Evolutionary conservation across 2,888 invertebrate species (phyloP), one percentile per base, ranked within the genome.

Genomic region (Lithophane socia): DNA sequence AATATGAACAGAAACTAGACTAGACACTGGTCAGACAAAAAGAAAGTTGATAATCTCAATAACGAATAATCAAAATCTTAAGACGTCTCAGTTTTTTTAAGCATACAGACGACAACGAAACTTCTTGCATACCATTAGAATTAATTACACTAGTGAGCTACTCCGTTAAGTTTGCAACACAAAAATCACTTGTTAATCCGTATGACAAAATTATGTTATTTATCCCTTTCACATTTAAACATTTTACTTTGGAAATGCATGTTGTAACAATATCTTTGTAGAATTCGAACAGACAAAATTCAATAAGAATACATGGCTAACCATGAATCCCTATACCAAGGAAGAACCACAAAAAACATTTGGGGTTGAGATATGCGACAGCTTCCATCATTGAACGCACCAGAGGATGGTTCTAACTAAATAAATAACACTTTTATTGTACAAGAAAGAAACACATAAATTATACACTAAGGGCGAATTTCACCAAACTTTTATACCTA

Each of bases 311-410:
- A 37, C 24, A 66, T 49, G 13, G 29, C 13, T 67, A 54, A 29
- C 75, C 18, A 69, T 79, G n/a, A 54, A 47, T 66, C 16, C 47
- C 29, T 13, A 66, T 70, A 68, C 44, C n/a, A 75, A 71, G 52
- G 61, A 77, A 67, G 54, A 70, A 49, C 56, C 42, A 73, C 56
- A 61, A 73, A 68, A 68, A 68, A 64, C 60, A 72, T 75, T 79
- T 77, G 42, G 42, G 68, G 60, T 42, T 29, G 67, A 78, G 71
- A 78, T 80, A 84, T 82, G 72, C 77, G 80, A 81, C 84, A 86
- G 74, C 87, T 87, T 90, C 89, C 88, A 85, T 81, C 88, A 85
- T 81, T 80, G 66, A 79, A 75, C 74, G 71, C 56, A 67, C 72
- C 56, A 64, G 52, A 72, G 52, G 73, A 71, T 75, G 66, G 49